Evolutionary conservation across 2,888 invertebrate genomes (phyloP), one percentile per base, ranked within the genome.

Genomic region (Xylota segnis): DNA sequence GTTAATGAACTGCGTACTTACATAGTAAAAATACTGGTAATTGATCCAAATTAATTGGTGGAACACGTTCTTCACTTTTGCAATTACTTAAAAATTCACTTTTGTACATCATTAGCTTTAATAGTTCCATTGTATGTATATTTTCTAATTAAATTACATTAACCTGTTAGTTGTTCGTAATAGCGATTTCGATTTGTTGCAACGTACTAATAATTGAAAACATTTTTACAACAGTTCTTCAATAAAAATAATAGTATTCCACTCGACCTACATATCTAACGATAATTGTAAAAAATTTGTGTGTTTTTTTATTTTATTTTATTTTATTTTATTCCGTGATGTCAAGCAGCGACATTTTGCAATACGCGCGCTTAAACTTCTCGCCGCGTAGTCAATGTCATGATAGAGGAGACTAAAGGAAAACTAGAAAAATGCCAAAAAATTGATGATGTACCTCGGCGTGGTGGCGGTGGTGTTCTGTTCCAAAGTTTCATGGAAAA

Each of bases 21-120:
- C 95, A 95, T 92, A 95, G 92, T 89, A 96, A 93, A 93, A 95
- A 94, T 92, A 95, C 95, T 43, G 96, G 96, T 90, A 96, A 94
- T 91, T 95, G 95, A 91, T 95, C 95, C 88, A 96, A 93, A 90
- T 95, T 95, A 89, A 96, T 95, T 89, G 95, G 95, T 87, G 96
- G 96, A 89, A 96, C 95, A 90, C 96, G 94, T 93, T 95, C 93
- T 89, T 94, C 93, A 93, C 90, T 91, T 90, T 90, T 91, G 88
- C 90, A 90, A 89, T 90, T 90, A 88, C 91, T 90, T 89, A 92
- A 89, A 88, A 92, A 91, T 90, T 92, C 92, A 90, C 91, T 92
- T 90, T 92, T 92, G 90, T 91, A 92, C 92, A 92, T 92, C 92
- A 92, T 92, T 89, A 92, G 89, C 89, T 92, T 92, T 88, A 92